These are phyloP conservation scores for Alviniconcha marisindica DNA, from an alignment of 1,140 invertebrate species.

Conservation along the genomic window DNA sequence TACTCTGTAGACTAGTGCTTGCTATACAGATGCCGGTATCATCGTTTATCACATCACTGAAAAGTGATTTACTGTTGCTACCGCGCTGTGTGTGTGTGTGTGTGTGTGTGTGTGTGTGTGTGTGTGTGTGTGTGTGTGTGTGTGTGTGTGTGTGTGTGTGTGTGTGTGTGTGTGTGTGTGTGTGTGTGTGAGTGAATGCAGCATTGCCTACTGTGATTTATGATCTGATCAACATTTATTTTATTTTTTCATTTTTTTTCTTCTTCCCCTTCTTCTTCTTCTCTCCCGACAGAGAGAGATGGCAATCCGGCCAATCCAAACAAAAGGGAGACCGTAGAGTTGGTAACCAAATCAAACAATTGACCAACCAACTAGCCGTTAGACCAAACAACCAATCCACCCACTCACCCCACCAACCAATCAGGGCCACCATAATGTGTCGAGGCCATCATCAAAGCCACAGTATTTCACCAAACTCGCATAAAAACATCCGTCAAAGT, in stretches of 20 bases:
- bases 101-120: conserved; percentile 29
- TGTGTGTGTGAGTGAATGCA: neutral
- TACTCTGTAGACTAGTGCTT: neutral
- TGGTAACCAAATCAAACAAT: no score
- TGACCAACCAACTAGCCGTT: no score
- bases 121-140: conserved; percentile 2
- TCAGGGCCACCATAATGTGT: no score
- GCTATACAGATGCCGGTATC: neutral
- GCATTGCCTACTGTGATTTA: neutral
- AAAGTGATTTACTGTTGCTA: no score
- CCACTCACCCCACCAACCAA: no score
- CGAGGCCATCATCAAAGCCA: no score
- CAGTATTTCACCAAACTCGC: no score
- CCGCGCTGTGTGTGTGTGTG: neutral
- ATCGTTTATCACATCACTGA: neutral
- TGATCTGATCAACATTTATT: no score
- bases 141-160: neutral
- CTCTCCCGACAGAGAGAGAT: neutral
- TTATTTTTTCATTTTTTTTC: neutral
- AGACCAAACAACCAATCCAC: no score
- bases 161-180: conserved; percentile 30
- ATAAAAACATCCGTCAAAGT: no score
- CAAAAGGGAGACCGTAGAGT: no score
- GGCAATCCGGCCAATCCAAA: neutral
- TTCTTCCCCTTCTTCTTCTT: neutral